Base-by-base conservation (phyloP, 2,797 vertebrate genomes). In the Philypnodon macrostomus region DNA sequence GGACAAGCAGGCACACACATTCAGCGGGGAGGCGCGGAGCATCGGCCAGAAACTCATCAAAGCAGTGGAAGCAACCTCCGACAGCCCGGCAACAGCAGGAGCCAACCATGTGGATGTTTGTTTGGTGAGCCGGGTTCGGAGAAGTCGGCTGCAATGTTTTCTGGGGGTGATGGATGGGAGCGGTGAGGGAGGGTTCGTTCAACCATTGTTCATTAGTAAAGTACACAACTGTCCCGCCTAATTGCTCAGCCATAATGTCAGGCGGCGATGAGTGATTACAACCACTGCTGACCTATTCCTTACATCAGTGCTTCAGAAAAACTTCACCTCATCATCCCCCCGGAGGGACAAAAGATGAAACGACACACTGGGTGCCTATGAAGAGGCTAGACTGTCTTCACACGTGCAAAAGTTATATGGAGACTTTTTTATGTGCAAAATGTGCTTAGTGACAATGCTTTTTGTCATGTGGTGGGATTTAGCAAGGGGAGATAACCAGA, bases 31-130 rank as follows among this genome's bases (percentile, higher is more conserved):
- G 74, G 68, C 81, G 73, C 58, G 65, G 80, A 67, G 71, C 58
- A 67, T 29, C 46, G 58, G 79, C 85, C 80, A 86, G 81, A 81
- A 85, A 87, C 80, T 85, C 84, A 88, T 87, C 85, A 86, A 80
- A 81, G 51, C 26, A 31, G 55, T 58, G 69, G 64, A 84, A 87
- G 80, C 81, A 81, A n/a, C 73, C 85, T 85, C 84, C 83, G 84
- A 67, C 70, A 72, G 71, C 73, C 70, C 75, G 69, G 73, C 72
- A 84, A 68, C 73, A 75, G 73, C 73, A 70, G 70, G 74, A 24
- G 54, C 35, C 45, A 67, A 54, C 9, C 2, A 32, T 33, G 52
- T 37, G 44, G 34, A 30, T 17, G 27, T 37, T 45, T 15, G 26
- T 21, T 7, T 7, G n/a, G 31, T 12, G 33, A 11, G 53, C 1